Conservation (phyloP, 64 coral and sea anemone species). For the Montipora efflorescens region DNA sequence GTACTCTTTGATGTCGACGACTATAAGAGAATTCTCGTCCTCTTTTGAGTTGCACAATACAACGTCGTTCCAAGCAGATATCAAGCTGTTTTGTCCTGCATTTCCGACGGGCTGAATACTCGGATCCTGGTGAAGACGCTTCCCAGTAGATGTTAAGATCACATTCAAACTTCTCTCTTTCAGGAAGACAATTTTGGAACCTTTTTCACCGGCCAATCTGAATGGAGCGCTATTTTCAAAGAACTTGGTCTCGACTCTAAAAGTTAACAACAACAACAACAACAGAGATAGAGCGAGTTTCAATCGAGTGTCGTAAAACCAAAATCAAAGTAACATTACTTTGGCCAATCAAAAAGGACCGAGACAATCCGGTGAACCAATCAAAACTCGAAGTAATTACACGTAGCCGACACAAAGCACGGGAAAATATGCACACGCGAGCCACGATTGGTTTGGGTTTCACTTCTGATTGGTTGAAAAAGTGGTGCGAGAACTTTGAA, state of each 20-base stretch:
- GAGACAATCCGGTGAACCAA: too few species aligned
- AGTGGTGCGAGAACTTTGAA: too few species aligned
- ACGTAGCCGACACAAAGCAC: too few species aligned
- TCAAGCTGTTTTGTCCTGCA: slow-evolving; percentile 78
- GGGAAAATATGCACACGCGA: too few species aligned
- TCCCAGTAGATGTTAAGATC: slow-evolving; percentile 51
- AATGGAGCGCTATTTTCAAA: slow-evolving; percentile 72
- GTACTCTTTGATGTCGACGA: slow-evolving; percentile 51
- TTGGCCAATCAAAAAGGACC: too few species aligned
- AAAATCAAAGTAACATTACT: too few species aligned
- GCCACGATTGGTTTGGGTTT: too few species aligned
- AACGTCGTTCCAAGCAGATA: slow-evolving; percentile 39
- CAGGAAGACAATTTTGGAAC: slow-evolving; percentile 63
- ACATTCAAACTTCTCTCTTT: slow-evolving; percentile 76
- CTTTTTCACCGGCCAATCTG: slow-evolving; percentile 64
- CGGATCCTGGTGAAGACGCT: slow-evolving; percentile 15
- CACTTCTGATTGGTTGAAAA: too few species aligned
- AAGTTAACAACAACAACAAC: not conserved
- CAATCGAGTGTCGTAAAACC: too few species aligned
- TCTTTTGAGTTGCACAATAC: slow-evolving; percentile 79
- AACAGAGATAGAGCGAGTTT: not conserved
- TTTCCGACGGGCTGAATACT: slow-evolving; percentile 71
- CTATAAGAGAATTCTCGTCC: slow-evolving; percentile 75
- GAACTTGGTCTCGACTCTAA: slow-evolving; percentile 61
- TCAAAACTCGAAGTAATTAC: too few species aligned